Percentiles rank a stretch among this genome's conserved stretches.
Conservation (phyloP, 1,140 invertebrate genomes). For the Lucilia cuprina region DNA sequence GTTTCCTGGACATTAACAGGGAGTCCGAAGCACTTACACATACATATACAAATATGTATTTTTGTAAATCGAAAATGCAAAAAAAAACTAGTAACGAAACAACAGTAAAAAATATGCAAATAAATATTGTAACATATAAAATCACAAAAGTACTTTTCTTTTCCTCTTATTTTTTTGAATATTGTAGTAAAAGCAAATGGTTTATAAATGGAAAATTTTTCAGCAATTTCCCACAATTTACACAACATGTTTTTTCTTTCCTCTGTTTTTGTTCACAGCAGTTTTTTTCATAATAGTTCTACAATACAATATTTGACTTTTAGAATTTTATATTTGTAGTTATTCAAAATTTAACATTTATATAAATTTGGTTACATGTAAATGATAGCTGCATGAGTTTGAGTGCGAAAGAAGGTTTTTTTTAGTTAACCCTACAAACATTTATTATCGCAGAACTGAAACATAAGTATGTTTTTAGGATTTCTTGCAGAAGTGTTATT, state of each 20-base stretch:
- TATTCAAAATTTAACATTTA: background rate
- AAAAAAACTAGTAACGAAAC: no score
- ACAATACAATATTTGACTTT: background rate
- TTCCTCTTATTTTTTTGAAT: background rate
- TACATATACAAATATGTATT: background rate
- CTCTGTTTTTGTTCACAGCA: background rate
- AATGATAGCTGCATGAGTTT: background rate
- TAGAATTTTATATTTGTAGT: background rate
- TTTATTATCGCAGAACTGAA: no score
- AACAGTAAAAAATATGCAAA: no score
- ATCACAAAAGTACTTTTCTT: background rate
- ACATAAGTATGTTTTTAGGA: no score
- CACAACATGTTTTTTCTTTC: background rate
- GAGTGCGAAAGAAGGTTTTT: no score
- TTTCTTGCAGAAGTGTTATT: no score
- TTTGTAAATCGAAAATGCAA: no score
- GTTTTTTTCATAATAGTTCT: background rate
- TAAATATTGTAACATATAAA: background rate
- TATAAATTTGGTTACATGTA: background rate
- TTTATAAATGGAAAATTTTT: background rate
- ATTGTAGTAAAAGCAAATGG: background rate
- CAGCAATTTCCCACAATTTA: conserved; percentile 1
- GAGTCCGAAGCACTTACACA: background rate
- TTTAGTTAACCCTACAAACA: no score
- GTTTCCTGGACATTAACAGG: background rate